Percentiles rank a stretch among this genome's conserved stretches.
These are phyloP conservation scores for Microcaecilia unicolor DNA, from an alignment of 2,797 vertebrate genomes.

Conservation along the genomic window DNA sequence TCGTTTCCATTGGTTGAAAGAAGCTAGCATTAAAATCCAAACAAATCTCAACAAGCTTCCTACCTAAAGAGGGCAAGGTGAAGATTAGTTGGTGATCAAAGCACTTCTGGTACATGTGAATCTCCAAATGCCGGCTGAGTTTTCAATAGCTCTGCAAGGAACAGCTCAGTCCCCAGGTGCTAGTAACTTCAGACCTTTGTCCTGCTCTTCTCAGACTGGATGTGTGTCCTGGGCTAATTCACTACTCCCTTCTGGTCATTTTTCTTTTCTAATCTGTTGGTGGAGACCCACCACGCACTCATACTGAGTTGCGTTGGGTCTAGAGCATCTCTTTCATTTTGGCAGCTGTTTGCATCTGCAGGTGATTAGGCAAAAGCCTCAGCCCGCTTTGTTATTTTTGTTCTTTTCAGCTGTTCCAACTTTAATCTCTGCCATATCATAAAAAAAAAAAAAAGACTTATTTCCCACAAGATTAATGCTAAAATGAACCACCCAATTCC, in stretches of 20 bases:
- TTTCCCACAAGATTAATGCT: not conserved
- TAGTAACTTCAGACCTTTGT: not conserved
- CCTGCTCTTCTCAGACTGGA: not conserved
- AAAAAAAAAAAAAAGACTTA: too few species aligned
- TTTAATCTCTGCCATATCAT: not conserved
- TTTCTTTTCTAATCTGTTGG: too few species aligned
- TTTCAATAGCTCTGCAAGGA: not conserved
- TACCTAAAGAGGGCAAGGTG: not conserved
- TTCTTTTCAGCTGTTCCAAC: not conserved
- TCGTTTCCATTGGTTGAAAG: not conserved
- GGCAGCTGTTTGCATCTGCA: constrained; percentile 1
- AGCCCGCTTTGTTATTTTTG: not conserved
- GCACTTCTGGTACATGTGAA: not conserved
- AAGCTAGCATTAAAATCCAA: not conserved
- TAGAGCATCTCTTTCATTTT: not conserved
- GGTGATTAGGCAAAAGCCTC: not conserved
- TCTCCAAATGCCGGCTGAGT: not conserved
- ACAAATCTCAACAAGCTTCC: not conserved
- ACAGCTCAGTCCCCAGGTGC: too few species aligned
- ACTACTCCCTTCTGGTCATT: fast-evolving
- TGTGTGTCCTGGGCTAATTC: not conserved
- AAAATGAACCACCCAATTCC: not conserved
- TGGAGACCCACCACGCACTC: not conserved
- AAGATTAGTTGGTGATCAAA: not conserved
- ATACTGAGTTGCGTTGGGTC: not conserved